A percentile compares a stretch with the other conserved stretches of the same genome.
Conservation (phyloP, 2,888 invertebrate species). For the Tachystola acroxantha region DNA sequence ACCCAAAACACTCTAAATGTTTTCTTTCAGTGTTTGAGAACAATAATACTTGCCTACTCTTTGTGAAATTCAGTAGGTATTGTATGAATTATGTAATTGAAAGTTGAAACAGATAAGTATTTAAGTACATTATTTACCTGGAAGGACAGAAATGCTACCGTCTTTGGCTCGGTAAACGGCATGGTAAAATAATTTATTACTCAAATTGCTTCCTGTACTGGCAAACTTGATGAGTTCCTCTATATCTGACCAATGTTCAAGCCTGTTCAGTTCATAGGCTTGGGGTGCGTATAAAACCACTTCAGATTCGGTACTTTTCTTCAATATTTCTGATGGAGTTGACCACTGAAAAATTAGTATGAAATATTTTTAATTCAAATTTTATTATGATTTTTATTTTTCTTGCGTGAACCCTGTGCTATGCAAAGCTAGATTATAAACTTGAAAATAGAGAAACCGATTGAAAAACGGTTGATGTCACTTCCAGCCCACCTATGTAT, state of each 20-base stretch:
- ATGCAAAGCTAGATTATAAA: too few species aligned
- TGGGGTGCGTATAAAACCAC: conserved; percentile 85
- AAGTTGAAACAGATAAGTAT: too few species aligned
- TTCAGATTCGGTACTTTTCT: conserved; percentile 46
- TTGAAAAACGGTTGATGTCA: too few species aligned
- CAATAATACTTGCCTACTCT: too few species aligned
- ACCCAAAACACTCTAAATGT: too few species aligned
- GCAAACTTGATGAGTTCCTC: conserved; percentile 80
- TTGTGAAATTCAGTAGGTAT: too few species aligned
- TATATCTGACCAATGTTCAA: conserved; percentile 76
- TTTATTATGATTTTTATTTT: too few species aligned
- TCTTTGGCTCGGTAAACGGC: conserved; percentile 74
- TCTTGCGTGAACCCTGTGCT: too few species aligned
- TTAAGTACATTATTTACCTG: conserved; percentile 76
- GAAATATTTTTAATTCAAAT: conserved; percentile 17
- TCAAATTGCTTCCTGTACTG: conserved; percentile 68
- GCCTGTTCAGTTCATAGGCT: conserved; percentile 83
- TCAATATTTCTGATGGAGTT: conserved; percentile 71
- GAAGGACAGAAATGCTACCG: conserved; percentile 77
- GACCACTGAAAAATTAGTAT: conserved; percentile 84
- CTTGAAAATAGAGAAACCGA: too few species aligned
- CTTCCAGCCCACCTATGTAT: too few species aligned
- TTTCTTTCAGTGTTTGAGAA: too few species aligned
- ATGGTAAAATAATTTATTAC: conserved; percentile 75
- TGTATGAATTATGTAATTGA: too few species aligned